Evolutionary conservation across 2,113 vertebrate species (phyloP).

Genomic region (Xiphophorus maculatus): DNA sequence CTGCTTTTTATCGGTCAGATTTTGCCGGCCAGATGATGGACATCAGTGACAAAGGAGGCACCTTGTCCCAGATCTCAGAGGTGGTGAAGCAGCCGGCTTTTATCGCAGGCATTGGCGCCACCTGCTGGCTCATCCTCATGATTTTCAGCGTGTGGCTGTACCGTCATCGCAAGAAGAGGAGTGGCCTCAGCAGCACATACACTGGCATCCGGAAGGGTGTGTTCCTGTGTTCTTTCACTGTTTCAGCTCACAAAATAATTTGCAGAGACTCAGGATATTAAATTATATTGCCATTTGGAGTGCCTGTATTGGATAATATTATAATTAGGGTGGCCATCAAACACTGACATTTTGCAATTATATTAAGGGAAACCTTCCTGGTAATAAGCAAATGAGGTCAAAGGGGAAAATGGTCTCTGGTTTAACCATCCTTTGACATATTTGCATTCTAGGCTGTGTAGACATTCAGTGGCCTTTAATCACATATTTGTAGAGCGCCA

Average conservation of each 20-base stretch:
- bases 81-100: slow-evolving; percentile 94
- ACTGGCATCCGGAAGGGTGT: slow-evolving; percentile 93
- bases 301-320: slow-evolving; percentile 10
- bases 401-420: slow-evolving; percentile 36
- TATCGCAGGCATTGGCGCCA: slow-evolving; percentile 92
- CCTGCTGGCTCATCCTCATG: slow-evolving; percentile 95
- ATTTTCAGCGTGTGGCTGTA: slow-evolving; percentile 96
- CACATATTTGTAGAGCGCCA: slow-evolving; percentile 59
- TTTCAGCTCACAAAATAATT: slow-evolving; percentile 1
- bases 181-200: slow-evolving; percentile 88
- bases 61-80: slow-evolving; percentile 91
- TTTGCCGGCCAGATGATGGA: slow-evolving; percentile 89
- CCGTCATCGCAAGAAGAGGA: slow-evolving; percentile 92
- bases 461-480: slow-evolving; percentile 77
- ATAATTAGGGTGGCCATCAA: slow-evolving; percentile 26
- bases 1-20: slow-evolving; percentile 73
- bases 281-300: neutral
- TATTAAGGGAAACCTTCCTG: slow-evolving; percentile 39
- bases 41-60: slow-evolving; percentile 79
- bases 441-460: slow-evolving; percentile 55
- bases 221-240: slow-evolving; percentile 18
- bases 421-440: slow-evolving; percentile 64
- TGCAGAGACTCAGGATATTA: neutral
- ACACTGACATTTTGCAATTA: slow-evolving; percentile 21
- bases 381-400: slow-evolving; percentile 57